phyloP scores from a whole-genome alignment of 2,113 vertebrate genomes.

The Lamprologus speciosus region DNA sequence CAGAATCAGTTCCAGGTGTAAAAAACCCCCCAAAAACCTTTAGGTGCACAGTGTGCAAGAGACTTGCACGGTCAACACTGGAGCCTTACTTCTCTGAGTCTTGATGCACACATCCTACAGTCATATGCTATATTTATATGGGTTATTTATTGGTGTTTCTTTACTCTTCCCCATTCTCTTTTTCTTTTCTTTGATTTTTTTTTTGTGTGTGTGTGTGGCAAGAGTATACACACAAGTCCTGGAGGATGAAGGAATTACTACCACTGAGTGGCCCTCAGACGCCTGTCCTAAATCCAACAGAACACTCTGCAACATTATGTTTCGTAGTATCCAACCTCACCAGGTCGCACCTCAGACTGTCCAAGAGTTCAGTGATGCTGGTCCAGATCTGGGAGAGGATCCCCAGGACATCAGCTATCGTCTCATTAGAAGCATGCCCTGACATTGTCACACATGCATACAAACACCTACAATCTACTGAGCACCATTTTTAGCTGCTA shows the following conservation, averaged over 20 bases:
- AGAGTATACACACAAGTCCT: neutral
- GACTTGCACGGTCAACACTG: neutral
- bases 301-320: neutral
- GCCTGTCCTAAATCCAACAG: neutral
- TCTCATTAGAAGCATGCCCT: neutral
- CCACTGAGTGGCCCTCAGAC: accelerated
- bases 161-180: neutral
- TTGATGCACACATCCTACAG: neutral
- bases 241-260: neutral
- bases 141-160: neutral
- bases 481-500: neutral
- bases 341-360: neutral
- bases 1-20: neutral
- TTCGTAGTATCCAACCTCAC: accelerated
- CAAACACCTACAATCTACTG: neutral
- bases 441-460: neutral
- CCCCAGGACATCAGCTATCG: neutral
- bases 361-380: neutral
- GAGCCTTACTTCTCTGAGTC: neutral
- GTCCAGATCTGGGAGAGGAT: neutral
- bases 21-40: accelerated
- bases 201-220: neutral
- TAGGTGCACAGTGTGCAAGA: neutral
- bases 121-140: neutral
- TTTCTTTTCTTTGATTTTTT: neutral